These are phyloP conservation scores for Onychomys torridus DNA, from an alignment of 2,797 vertebrate genomes.

Conservation along the genomic window DNA sequence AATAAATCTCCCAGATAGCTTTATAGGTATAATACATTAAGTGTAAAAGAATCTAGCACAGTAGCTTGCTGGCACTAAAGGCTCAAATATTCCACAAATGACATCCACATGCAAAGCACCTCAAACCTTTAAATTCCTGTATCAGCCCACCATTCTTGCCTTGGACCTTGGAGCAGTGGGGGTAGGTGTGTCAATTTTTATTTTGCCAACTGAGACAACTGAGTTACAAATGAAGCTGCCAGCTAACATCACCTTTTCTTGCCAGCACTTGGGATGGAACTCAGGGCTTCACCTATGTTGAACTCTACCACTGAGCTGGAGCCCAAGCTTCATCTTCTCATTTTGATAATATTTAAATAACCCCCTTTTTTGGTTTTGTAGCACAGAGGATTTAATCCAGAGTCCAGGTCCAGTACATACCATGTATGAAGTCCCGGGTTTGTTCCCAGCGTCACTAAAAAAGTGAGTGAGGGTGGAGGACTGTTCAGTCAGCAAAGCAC, in stretches of 20 bases:
- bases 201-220: slow-evolving; percentile 1
- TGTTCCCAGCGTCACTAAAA: neutral
- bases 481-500: too few relatives aligned
- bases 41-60: slow-evolving; percentile 3
- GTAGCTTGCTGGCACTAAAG: neutral
- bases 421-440: neutral
- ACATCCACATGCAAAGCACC: neutral
- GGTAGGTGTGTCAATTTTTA: neutral
- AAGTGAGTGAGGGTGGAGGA: neutral
- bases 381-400: neutral
- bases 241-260: neutral
- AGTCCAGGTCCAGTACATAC: neutral
- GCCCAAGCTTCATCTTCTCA: neutral
- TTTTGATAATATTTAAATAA: slow-evolving; percentile 25
- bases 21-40: neutral
- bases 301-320: neutral
- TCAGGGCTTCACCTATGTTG: neutral
- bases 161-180: neutral
- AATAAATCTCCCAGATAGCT: neutral
- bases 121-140: slow-evolving; percentile 2
- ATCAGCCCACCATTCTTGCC: neutral
- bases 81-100: slow-evolving; percentile 10
- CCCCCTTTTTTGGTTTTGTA: neutral
- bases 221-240: slow-evolving; percentile 50
- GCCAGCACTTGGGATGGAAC: neutral